Conservation (phyloP, 2,888 invertebrate genomes). For the Merodon equestris region DNA sequence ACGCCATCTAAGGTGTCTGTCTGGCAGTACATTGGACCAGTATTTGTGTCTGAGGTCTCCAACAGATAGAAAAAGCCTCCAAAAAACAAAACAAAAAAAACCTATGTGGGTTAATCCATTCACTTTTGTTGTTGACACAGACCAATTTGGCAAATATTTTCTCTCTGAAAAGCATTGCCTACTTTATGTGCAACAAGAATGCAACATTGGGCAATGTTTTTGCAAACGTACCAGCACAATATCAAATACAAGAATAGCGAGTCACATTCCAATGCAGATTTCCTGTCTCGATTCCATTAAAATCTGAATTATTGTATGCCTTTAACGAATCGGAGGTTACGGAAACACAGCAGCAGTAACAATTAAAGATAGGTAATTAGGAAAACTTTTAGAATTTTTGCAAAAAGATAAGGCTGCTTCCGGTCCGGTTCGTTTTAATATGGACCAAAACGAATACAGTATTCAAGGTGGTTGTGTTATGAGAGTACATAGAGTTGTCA, state of each 20-base stretch:
- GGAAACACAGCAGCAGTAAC: constrained; percentile 21
- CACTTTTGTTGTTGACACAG: constrained; percentile 70
- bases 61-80: too few species aligned
- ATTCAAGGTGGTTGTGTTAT: constrained; percentile 62
- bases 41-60: too few species aligned
- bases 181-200: constrained; percentile 66
- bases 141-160: constrained; percentile 66
- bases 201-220: constrained; percentile 69
- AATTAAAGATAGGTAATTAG: constrained; percentile 11
- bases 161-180: constrained; percentile 56
- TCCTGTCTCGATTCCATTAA: constrained; percentile 62
- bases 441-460: constrained; percentile 52
- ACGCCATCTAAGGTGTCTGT: too few species aligned
- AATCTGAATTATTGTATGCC: too few species aligned
- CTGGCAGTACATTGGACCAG: too few species aligned
- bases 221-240: constrained; percentile 66
- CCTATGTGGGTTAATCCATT: too few species aligned
- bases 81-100: too few species aligned
- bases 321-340: not conserved
- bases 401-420: not conserved
- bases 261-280: constrained; percentile 67
- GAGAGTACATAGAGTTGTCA: constrained; percentile 37
- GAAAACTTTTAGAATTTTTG: not conserved
- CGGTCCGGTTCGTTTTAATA: not conserved
- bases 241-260: constrained; percentile 49